Evolutionary conservation across 2,797 vertebrate genomes (phyloP).

Genomic region (Chrysocyon brachyurus): DNA sequence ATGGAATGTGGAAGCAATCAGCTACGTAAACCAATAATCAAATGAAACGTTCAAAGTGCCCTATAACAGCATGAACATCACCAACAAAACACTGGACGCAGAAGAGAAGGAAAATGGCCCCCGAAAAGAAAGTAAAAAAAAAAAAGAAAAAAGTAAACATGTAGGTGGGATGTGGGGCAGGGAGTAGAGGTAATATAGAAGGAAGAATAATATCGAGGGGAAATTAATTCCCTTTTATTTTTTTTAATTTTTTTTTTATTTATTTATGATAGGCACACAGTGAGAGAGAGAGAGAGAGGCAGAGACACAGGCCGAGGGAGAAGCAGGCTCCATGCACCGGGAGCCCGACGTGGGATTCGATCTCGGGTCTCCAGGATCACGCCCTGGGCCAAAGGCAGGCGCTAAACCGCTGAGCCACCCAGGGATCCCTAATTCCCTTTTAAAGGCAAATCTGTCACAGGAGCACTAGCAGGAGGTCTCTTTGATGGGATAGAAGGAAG

Average conservation of each 20-base stretch:
- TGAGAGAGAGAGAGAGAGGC: too few relatives aligned
- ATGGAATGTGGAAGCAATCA: constrained; percentile 80
- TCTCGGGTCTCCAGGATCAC: too few relatives aligned
- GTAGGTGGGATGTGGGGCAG: background rate
- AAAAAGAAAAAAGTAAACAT: constrained; percentile 38
- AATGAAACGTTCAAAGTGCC: constrained; percentile 81
- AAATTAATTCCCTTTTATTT: constrained; percentile 60
- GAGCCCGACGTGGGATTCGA: too few relatives aligned
- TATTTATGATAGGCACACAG: too few relatives aligned
- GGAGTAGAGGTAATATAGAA: background rate
- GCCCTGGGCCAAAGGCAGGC: too few relatives aligned
- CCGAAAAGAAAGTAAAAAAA: constrained; percentile 42
- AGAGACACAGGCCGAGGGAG: too few relatives aligned
- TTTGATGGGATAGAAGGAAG: constrained; percentile 49
- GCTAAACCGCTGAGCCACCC: too few relatives aligned
- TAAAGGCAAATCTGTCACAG: constrained; percentile 54
- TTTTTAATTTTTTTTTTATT: too few relatives aligned
- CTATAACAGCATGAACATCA: constrained; percentile 52
- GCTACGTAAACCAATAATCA: constrained; percentile 80
- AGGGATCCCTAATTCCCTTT: constrained; percentile 32
- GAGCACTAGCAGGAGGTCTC: constrained; percentile 33
- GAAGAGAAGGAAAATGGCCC: constrained; percentile 71
- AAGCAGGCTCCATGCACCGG: too few relatives aligned
- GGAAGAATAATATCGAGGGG: background rate
- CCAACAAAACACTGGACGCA: constrained; percentile 75